phyloP scores from a whole-genome alignment of 2,888 invertebrate species.

The Tetropium fuscum region DNA sequence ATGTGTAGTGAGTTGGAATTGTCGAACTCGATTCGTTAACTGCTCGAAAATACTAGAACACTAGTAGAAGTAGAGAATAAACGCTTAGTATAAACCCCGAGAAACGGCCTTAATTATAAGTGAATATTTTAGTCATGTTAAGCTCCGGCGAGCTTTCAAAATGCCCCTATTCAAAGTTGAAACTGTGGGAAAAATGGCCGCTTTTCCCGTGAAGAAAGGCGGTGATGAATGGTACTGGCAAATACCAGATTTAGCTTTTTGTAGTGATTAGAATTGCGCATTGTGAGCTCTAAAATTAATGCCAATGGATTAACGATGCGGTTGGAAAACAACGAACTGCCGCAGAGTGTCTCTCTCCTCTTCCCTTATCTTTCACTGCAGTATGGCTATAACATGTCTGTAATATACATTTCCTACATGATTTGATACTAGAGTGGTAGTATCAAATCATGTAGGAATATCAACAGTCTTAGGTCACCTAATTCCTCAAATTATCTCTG shows the following conservation, averaged over 20 bases:
- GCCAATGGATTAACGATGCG: slow-evolving; percentile 51
- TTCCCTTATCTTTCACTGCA: slow-evolving; percentile 31
- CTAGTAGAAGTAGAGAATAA: not conserved
- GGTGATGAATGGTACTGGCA: slow-evolving; percentile 41
- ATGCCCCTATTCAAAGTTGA: slow-evolving; percentile 4
- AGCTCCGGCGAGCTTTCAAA: slow-evolving; percentile 5
- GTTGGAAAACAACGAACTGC: slow-evolving; percentile 40
- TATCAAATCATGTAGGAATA: too few relatives aligned
- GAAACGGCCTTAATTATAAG: slow-evolving; percentile 1
- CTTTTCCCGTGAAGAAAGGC: slow-evolving; percentile 34
- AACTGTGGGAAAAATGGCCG: slow-evolving; percentile 19
- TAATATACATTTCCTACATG: too few relatives aligned
- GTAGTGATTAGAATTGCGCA: slow-evolving; percentile 50
- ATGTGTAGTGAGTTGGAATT: too few relatives aligned
- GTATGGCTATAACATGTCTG: slow-evolving; percentile 10
- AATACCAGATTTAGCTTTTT: slow-evolving; percentile 47
- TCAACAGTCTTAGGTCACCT: too few relatives aligned
- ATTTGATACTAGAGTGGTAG: too few relatives aligned
- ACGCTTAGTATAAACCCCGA: not conserved
- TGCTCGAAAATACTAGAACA: too few relatives aligned
- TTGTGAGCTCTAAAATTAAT: slow-evolving; percentile 47
- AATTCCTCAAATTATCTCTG: too few relatives aligned
- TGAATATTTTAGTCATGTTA: slow-evolving; percentile 18
- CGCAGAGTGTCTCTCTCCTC: slow-evolving; percentile 34
- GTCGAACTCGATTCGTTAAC: too few relatives aligned